These are phyloP conservation scores for Drosophila nr. medialis DNA, from an alignment of 2,888 invertebrate species.

Conservation along the genomic window DNA sequence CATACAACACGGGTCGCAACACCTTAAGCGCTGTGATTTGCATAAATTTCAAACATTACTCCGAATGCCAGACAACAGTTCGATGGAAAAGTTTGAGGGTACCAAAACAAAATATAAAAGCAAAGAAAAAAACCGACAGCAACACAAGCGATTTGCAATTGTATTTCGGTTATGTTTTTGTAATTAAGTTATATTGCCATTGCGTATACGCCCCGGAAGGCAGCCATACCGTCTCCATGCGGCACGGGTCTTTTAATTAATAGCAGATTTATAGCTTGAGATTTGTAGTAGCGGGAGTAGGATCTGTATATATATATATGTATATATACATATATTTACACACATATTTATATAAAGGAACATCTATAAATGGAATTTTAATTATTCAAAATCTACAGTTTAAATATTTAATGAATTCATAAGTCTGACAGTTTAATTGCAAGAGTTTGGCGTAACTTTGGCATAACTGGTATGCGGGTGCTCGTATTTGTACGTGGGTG, in stretches of 20 bases:
- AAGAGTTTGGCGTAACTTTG: constrained; percentile 73
- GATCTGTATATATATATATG: constrained; percentile 7
- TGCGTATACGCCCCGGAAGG: constrained; percentile 63
- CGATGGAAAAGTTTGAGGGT: constrained; percentile 31
- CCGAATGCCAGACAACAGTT: constrained; percentile 47
- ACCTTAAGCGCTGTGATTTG: constrained; percentile 66
- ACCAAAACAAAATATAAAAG: background rate
- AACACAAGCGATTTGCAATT: constrained; percentile 63
- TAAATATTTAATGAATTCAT: constrained; percentile 81
- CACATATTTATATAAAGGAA: background rate
- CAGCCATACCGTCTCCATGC: constrained; percentile 4
- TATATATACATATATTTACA: background rate
- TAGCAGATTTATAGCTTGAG: constrained; percentile 77
- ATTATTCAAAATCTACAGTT: constrained; percentile 80
- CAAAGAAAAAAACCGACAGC: constrained; percentile 22
- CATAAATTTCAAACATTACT: constrained; percentile 62
- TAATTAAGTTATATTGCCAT: constrained; percentile 77
- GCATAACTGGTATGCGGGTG: constrained; percentile 1
- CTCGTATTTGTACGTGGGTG: constrained; percentile 3
- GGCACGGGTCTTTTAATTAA: constrained; percentile 67
- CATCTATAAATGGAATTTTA: constrained; percentile 74
- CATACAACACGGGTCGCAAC: constrained; percentile 39
- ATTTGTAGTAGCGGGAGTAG: constrained; percentile 26
- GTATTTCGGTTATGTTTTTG: constrained; percentile 73
- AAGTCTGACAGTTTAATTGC: constrained; percentile 80